Conservation (phyloP, 2,797 vertebrate species). For the Clamator glandarius region DNA sequence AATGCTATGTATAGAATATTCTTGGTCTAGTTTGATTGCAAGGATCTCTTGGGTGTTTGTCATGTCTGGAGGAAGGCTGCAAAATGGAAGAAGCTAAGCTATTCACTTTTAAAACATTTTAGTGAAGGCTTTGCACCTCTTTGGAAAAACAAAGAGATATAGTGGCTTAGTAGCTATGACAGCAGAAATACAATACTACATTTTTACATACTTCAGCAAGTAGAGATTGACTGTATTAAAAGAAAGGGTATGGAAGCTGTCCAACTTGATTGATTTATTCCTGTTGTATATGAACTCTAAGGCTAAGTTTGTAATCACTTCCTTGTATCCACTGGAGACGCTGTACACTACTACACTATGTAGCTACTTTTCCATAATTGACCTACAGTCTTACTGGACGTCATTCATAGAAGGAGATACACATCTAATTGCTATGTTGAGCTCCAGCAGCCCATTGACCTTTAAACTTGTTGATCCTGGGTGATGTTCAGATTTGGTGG, state of each 20-base stretch:
- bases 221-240: neutral
- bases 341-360: rapidly evolving
- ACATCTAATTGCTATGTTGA: neutral
- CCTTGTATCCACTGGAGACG: neutral
- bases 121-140: neutral
- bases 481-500: neutral
- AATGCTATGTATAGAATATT: neutral
- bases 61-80: neutral
- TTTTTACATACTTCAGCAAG: neutral
- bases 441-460: neutral
- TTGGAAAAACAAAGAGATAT: neutral
- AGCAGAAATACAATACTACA: neutral
- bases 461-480: neutral
- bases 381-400: neutral
- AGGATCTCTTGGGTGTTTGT: neutral
- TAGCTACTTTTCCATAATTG: neutral
- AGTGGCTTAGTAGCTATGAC: neutral
- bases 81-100: neutral
- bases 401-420: neutral
- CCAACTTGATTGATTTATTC: neutral
- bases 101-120: neutral
- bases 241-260: neutral
- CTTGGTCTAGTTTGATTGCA: neutral
- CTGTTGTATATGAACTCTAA: neutral
- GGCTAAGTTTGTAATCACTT: neutral